phyloP scores from a whole-genome alignment of 2,797 vertebrate genomes.

The Pristis pectinata region DNA sequence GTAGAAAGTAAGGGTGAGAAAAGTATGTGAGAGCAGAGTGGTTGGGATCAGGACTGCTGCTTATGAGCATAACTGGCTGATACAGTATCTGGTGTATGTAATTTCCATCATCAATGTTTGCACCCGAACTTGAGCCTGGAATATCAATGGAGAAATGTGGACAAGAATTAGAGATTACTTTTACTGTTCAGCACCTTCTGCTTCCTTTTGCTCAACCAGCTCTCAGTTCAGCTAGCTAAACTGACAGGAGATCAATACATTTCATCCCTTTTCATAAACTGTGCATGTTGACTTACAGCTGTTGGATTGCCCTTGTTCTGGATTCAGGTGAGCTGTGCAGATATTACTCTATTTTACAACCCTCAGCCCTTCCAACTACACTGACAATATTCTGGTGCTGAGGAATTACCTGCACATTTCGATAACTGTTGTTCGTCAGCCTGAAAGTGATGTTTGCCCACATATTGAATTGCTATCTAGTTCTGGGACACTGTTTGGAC shows the following conservation, averaged over 20 bases:
- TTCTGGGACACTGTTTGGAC: too few relatives aligned
- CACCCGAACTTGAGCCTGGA: not conserved
- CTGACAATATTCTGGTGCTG: not conserved
- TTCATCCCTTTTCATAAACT: not conserved
- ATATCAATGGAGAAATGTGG: not conserved
- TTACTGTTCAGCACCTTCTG: not conserved
- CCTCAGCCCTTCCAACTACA: not conserved
- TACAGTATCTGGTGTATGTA: not conserved
- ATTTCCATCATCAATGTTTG: not conserved
- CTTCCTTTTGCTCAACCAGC: not conserved
- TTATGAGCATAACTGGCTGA: not conserved
- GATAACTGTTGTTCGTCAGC: not conserved
- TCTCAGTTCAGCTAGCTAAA: not conserved
- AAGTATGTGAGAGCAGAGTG: too few relatives aligned
- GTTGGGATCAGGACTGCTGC: too few relatives aligned
- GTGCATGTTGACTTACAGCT: not conserved
- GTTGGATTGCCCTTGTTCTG: not conserved
- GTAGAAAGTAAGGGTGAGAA: too few relatives aligned
- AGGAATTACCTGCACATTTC: not conserved
- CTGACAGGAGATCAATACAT: not conserved
- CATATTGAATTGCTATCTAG: not conserved
- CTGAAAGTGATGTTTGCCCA: not conserved
- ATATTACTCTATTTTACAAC: not conserved
- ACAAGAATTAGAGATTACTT: not conserved
- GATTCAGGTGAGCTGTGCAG: not conserved